Evolutionary conservation across 2,113 vertebrate genomes (phyloP).

Genomic region (Brachypodius melanocephalos): DNA sequence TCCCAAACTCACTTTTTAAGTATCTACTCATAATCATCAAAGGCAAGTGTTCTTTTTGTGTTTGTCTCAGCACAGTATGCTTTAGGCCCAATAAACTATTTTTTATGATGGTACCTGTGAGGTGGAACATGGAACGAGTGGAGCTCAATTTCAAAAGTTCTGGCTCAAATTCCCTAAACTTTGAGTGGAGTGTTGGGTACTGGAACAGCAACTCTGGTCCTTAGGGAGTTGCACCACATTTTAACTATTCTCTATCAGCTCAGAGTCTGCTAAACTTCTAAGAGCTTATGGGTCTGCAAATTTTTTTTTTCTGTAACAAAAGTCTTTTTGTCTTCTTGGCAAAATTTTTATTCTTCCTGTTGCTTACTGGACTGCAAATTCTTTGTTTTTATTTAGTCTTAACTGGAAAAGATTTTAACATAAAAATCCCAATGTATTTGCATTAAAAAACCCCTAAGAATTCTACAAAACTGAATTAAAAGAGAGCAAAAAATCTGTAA

Average conservation of each 20-base stretch:
- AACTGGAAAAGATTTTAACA: background rate
- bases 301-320: background rate
- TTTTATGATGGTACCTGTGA: background rate
- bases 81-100: background rate
- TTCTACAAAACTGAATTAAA: background rate
- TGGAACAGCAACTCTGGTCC: background rate
- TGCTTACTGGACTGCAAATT: background rate
- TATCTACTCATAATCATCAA: background rate
- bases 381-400: background rate
- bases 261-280: background rate
- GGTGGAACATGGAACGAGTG: background rate
- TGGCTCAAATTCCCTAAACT: background rate
- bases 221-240: background rate
- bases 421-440: background rate
- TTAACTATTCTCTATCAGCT: background rate
- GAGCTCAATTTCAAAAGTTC: background rate
- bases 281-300: background rate
- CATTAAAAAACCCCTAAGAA: background rate
- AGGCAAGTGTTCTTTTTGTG: background rate
- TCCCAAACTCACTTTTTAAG: background rate
- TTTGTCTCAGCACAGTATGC: background rate
- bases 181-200: background rate
- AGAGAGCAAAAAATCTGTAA: background rate
- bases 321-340: background rate
- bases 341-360: background rate